phyloP scores from a whole-genome alignment of 2,888 invertebrate species.

The Stramonita haemastoma region DNA sequence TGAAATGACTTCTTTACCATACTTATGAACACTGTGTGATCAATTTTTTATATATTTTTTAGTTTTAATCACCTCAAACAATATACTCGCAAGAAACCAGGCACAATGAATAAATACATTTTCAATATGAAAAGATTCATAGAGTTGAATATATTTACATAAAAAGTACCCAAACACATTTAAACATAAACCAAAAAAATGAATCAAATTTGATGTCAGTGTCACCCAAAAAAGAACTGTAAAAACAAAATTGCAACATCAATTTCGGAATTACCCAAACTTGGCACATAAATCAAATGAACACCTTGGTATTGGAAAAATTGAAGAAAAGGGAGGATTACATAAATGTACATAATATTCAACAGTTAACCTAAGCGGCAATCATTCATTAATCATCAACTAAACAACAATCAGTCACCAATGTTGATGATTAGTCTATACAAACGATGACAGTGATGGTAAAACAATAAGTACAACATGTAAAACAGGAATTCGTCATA shows the following conservation, averaged over 20 bases:
- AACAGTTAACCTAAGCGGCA: neutral
- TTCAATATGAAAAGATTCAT: neutral
- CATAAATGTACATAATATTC: neutral
- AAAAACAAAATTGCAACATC: neutral
- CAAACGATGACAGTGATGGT: neutral
- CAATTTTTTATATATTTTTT: too few species aligned
- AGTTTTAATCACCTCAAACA: too few species aligned
- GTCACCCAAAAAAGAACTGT: neutral
- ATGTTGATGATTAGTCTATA: neutral
- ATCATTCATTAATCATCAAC: neutral
- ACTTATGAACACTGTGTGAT: neutral
- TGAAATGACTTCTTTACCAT: too few species aligned
- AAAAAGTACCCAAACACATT: neutral
- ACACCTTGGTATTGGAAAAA: neutral
- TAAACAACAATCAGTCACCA: neutral
- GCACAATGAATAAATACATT: too few species aligned
- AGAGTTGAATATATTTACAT: neutral
- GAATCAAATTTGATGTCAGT: neutral
- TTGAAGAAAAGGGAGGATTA: neutral
- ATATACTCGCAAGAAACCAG: too few species aligned
- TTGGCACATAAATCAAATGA: constrained; percentile 14
- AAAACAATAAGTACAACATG: neutral
- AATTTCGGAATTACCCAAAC: neutral
- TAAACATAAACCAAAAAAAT: neutral
- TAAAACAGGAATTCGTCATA: neutral